A percentile compares a stretch with the other conserved stretches of the same genome.
phyloP scores from a whole-genome alignment of 2,797 vertebrate species.

The Pipistrellus kuhlii region DNA sequence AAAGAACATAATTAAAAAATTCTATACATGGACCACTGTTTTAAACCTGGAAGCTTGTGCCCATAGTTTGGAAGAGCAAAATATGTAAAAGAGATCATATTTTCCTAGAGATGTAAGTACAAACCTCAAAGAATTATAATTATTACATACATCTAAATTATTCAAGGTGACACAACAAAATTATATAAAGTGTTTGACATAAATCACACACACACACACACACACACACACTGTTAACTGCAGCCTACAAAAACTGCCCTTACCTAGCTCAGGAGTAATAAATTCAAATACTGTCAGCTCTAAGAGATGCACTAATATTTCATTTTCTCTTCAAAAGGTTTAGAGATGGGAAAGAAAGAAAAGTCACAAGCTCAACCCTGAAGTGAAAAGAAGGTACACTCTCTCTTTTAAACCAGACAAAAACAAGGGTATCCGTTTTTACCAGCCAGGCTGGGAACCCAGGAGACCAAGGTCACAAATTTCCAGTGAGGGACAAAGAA shows the following conservation, averaged over 20 bases:
- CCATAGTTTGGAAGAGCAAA: not conserved
- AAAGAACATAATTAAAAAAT: not conserved
- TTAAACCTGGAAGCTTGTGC: not conserved
- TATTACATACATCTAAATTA: not conserved
- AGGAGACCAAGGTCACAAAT: not conserved
- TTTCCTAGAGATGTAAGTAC: not conserved
- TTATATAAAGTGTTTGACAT: not conserved
- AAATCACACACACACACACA: not conserved
- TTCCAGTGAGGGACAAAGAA: slow-evolving; percentile 22
- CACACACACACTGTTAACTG: not conserved
- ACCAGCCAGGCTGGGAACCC: not conserved
- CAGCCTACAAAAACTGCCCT: not conserved
- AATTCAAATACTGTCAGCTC: slow-evolving; percentile 38
- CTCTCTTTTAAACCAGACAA: not conserved
- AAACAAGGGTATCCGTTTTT: not conserved
- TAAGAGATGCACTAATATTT: not conserved
- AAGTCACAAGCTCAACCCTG: not conserved
- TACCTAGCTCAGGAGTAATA: slow-evolving; percentile 43
- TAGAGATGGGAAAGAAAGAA: not conserved
- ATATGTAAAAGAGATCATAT: not conserved
- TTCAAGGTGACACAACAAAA: not conserved
- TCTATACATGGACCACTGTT: not conserved
- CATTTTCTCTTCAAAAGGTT: slow-evolving; percentile 23
- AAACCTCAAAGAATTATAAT: not conserved
- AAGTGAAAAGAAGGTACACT: not conserved